phyloP scores from a whole-genome alignment of 2,797 vertebrate species.

The Eutrigla gurnardus region DNA sequence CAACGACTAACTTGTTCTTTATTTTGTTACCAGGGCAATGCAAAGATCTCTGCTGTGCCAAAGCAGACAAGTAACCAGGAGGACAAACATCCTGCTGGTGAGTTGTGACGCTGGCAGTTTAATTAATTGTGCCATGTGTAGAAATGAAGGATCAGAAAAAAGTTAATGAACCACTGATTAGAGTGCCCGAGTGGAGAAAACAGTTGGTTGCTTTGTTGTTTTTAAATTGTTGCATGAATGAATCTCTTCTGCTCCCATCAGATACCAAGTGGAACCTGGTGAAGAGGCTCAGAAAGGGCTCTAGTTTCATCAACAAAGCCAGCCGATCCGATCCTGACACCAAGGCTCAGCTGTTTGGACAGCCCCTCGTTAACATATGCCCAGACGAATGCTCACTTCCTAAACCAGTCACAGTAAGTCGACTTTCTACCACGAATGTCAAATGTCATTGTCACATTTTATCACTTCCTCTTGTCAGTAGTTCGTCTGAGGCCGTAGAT shows the following conservation, averaged over 20 bases:
- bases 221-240: background rate
- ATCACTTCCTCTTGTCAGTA: background rate
- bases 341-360: constrained; percentile 88
- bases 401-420: constrained; percentile 88
- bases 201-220: background rate
- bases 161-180: constrained; percentile 24
- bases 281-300: constrained; percentile 82
- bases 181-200: constrained; percentile 4
- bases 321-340: constrained; percentile 61
- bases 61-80: constrained; percentile 80
- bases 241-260: constrained; percentile 55
- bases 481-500: background rate
- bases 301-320: constrained; percentile 50
- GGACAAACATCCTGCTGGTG: constrained; percentile 85
- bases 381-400: constrained; percentile 84
- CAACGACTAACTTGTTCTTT: constrained; percentile 50
- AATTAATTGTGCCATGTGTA: constrained; percentile 13
- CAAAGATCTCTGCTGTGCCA: constrained; percentile 75
- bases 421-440: constrained; percentile 16
- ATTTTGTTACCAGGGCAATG: constrained; percentile 85
- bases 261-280: constrained; percentile 87
- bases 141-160: constrained; percentile 26
- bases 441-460: constrained; percentile 12
- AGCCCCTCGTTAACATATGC: constrained; percentile 86
- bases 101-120: constrained; percentile 83